phyloP scores from a whole-genome alignment of 2,888 invertebrate species.

The Drosophila nigricruria region DNA sequence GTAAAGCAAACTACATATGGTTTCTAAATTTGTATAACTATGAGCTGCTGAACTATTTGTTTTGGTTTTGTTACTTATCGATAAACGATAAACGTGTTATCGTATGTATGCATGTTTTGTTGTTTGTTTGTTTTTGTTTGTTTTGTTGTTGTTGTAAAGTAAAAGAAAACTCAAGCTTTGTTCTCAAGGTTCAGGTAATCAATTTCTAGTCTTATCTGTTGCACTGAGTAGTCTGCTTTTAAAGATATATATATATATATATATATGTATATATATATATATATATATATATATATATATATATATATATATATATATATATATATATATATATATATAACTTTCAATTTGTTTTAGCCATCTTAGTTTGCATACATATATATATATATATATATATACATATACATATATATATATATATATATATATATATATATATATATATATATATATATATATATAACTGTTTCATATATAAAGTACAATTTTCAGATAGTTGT shows the following conservation, averaged over 20 bases:
- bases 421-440: background rate
- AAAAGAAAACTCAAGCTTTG: conserved; percentile 76
- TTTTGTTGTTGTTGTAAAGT: conserved; percentile 61
- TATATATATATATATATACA: background rate
- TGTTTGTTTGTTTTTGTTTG: conserved; percentile 38
- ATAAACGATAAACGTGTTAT: conserved; percentile 22
- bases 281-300: background rate
- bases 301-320: conserved; percentile 1
- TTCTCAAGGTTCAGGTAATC: conserved; percentile 80
- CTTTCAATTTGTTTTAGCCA: too few relatives aligned
- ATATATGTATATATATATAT: conserved; percentile 8
- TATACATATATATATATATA: background rate
- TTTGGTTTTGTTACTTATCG: background rate
- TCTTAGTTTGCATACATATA: background rate
- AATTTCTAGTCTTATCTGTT: conserved; percentile 80
- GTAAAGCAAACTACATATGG: conserved; percentile 6
- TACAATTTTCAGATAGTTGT: conserved; percentile 59
- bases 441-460: conserved; percentile 3
- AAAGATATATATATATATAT: conserved; percentile 28
- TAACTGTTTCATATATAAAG: conserved; percentile 43
- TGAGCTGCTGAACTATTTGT: conserved; percentile 8
- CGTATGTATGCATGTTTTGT: conserved; percentile 14
- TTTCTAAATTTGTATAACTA: background rate
- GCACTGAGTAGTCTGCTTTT: conserved; percentile 78
- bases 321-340: background rate